phyloP scores from a whole-genome alignment of 2,888 invertebrate genomes.

The Torymus tubicola region DNA sequence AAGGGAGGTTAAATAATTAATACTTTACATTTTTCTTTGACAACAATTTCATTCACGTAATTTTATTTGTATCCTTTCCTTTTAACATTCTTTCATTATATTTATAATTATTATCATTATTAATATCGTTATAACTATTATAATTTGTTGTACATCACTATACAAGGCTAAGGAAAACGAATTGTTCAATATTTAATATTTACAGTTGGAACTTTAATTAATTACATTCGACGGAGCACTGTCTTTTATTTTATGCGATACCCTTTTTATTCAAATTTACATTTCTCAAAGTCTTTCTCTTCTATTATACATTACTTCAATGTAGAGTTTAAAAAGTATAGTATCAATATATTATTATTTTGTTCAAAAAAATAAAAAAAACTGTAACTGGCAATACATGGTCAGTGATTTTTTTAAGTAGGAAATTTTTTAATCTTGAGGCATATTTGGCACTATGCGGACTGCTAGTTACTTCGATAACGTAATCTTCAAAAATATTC shows the following conservation, averaged over 20 bases:
- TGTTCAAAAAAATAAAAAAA: constrained; percentile 38
- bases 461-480: constrained; percentile 47
- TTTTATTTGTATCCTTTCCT: constrained; percentile 56
- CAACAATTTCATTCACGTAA: constrained; percentile 50
- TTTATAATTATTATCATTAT: constrained; percentile 56
- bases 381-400: constrained; percentile 42
- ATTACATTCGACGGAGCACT: constrained; percentile 52
- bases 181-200: constrained; percentile 55
- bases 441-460: constrained; percentile 57
- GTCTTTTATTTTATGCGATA: constrained; percentile 36
- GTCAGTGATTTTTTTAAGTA: constrained; percentile 42
- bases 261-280: constrained; percentile 36
- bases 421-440: constrained; percentile 51
- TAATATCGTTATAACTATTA: constrained; percentile 52
- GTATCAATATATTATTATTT: constrained; percentile 41
- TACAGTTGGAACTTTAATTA: constrained; percentile 56
- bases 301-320: constrained; percentile 47
- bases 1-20: too few species aligned
- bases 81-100: constrained; percentile 50
- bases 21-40: constrained; percentile 26
- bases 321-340: constrained; percentile 42
- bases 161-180: constrained; percentile 56
- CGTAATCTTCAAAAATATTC: constrained; percentile 51
- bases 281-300: constrained; percentile 42
- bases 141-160: constrained; percentile 55